Conservation (phyloP, 2,113 vertebrate genomes). For the Pseudolaguvia tuberculata region DNA sequence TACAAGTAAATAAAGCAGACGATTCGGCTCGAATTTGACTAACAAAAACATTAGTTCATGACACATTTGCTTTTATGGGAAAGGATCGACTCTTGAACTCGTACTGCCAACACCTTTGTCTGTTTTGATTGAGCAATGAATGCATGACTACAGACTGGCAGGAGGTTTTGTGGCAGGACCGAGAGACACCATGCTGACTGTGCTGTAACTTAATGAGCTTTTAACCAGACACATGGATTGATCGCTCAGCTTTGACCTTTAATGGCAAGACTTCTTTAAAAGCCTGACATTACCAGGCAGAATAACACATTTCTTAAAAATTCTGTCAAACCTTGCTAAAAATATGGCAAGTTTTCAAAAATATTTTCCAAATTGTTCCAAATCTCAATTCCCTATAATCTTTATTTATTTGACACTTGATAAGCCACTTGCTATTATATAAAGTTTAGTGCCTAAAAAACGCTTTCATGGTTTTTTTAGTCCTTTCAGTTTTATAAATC, state of each 20-base stretch:
- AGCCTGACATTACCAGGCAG: neutral
- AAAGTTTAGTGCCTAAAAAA: neutral
- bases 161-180: constrained; percentile 1
- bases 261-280: neutral
- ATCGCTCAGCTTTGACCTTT: neutral
- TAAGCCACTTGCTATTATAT: neutral
- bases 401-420: neutral
- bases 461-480: neutral
- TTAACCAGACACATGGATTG: neutral
- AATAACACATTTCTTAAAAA: too few species aligned
- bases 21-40: neutral
- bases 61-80: neutral
- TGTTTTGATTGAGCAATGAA: neutral
- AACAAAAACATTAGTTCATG: neutral
- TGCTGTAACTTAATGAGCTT: constrained; percentile 15
- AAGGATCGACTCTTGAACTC: neutral
- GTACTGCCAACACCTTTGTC: neutral
- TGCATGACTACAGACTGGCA: neutral
- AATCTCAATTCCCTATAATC: neutral
- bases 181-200: neutral
- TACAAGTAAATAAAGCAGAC: neutral
- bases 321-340: too few species aligned
- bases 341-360: too few species aligned
- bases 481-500: too few species aligned
- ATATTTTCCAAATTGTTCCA: neutral